These are phyloP conservation scores for Agelastica alni DNA, from an alignment of 2,888 invertebrate genomes.

Conservation along the genomic window DNA sequence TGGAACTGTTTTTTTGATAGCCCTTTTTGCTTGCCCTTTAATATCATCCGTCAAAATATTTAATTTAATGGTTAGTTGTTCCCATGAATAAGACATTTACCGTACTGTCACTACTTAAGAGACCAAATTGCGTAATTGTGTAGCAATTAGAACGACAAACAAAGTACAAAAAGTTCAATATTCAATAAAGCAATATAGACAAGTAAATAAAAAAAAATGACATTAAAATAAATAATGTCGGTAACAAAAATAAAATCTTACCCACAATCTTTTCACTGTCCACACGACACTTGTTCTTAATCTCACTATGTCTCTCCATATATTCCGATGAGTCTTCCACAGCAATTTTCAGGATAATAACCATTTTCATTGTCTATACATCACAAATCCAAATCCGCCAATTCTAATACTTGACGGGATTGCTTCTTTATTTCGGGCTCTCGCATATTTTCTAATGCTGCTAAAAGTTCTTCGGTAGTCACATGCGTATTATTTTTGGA, in stretches of 20 bases:
- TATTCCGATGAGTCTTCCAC: background rate
- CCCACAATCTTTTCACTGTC: background rate
- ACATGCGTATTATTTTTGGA: too few relatives aligned
- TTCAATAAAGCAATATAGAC: background rate
- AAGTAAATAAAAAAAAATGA: background rate
- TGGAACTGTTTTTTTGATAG: background rate
- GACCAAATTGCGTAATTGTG: background rate
- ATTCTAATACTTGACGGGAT: too few relatives aligned
- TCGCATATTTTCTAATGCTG: too few relatives aligned
- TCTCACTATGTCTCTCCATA: background rate
- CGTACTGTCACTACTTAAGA: too few relatives aligned
- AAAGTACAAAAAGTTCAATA: background rate
- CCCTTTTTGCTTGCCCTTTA: background rate
- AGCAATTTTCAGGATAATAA: background rate
- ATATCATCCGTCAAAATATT: background rate
- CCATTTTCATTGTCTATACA: constrained; percentile 6
- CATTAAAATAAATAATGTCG: background rate
- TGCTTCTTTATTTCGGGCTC: too few relatives aligned
- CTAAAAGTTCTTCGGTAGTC: too few relatives aligned
- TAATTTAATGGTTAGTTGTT: background rate
- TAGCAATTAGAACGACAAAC: too few relatives aligned
- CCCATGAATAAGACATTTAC: too few relatives aligned
- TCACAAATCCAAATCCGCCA: too few relatives aligned
- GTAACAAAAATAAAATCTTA: background rate
- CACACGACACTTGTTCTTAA: too few relatives aligned